Percentiles rank a stretch among this genome's conserved stretches.
Evolutionary conservation across 2,888 invertebrate genomes (phyloP).

Genomic region (Caenorhabditis sinica): DNA sequence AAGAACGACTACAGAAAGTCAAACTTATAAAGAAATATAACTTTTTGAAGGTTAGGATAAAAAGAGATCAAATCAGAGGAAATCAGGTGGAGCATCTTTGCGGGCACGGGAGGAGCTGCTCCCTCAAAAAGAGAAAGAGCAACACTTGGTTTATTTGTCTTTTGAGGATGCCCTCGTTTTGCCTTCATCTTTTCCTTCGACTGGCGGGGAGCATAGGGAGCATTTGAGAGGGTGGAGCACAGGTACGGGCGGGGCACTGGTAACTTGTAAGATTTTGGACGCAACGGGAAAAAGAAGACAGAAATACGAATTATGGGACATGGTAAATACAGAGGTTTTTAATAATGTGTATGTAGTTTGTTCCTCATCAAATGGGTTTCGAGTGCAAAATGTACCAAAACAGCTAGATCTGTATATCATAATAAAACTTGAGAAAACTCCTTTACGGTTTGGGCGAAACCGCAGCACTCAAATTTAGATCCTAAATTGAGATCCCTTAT

Average conservation of each 20-base stretch:
- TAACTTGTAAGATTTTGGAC: constrained; percentile 57
- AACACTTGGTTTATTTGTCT: constrained; percentile 61
- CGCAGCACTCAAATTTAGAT: too few relatives aligned
- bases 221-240: constrained; percentile 26
- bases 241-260: constrained; percentile 47
- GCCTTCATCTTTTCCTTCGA: constrained; percentile 16
- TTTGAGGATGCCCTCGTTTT: constrained; percentile 57
- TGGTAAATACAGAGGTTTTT: constrained; percentile 14
- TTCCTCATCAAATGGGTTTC: neutral
- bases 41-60: neutral
- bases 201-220: constrained; percentile 28
- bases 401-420: neutral
- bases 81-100: constrained; percentile 42
- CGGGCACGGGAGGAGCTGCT: constrained; percentile 28
- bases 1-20: constrained; percentile 22
- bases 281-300: constrained; percentile 6
- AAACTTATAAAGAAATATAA: neutral
- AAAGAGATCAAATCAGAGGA: constrained; percentile 22
- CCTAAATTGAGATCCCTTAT: too few relatives aligned
- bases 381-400: neutral
- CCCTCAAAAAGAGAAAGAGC: constrained; percentile 28
- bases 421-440: too few relatives aligned
- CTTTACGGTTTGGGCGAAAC: too few relatives aligned
- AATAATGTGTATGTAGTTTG: constrained; percentile 33
- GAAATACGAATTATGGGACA: constrained; percentile 27